These are phyloP conservation scores for Lysandra bellargus DNA, from an alignment of 2,888 invertebrate species.

Conservation along the genomic window DNA sequence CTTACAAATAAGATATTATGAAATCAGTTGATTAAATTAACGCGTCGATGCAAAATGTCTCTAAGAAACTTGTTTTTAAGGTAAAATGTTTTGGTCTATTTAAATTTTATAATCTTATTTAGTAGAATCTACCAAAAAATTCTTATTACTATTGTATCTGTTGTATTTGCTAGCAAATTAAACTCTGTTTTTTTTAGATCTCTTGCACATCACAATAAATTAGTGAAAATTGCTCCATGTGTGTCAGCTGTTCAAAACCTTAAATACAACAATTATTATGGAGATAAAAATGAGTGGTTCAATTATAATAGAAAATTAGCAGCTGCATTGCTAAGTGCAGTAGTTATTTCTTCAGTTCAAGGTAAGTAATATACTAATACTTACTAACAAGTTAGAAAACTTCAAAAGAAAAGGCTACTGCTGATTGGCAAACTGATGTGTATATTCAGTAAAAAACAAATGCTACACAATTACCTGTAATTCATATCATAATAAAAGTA, in stretches of 20 bases:
- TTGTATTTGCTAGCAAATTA: too few species aligned
- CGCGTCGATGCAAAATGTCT: constrained; percentile 45
- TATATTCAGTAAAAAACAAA: not conserved
- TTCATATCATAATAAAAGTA: too few species aligned
- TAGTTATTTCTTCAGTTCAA: constrained; percentile 53
- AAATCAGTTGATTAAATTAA: not conserved
- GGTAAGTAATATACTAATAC: constrained; percentile 46
- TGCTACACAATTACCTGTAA: too few species aligned
- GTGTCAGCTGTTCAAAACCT: constrained; percentile 43
- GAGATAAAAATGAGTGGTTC: constrained; percentile 38
- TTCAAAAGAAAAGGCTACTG: too few species aligned
- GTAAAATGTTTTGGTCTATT: constrained; percentile 38
- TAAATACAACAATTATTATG: constrained; percentile 44
- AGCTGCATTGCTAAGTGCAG: constrained; percentile 54
- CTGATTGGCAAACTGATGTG: not conserved
- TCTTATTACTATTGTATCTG: not conserved
- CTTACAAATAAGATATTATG: not conserved
- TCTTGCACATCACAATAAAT: constrained; percentile 49
- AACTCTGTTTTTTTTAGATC: constrained; percentile 45
- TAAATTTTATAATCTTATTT: not conserved
- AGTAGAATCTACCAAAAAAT: not conserved
- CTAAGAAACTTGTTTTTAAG: constrained; percentile 48
- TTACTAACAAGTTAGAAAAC: not conserved
- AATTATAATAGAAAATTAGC: constrained; percentile 44
- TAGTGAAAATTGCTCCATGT: constrained; percentile 46